Base-by-base conservation (phyloP, 2,113 vertebrate genomes). In the Chaetura pelagica region DNA sequence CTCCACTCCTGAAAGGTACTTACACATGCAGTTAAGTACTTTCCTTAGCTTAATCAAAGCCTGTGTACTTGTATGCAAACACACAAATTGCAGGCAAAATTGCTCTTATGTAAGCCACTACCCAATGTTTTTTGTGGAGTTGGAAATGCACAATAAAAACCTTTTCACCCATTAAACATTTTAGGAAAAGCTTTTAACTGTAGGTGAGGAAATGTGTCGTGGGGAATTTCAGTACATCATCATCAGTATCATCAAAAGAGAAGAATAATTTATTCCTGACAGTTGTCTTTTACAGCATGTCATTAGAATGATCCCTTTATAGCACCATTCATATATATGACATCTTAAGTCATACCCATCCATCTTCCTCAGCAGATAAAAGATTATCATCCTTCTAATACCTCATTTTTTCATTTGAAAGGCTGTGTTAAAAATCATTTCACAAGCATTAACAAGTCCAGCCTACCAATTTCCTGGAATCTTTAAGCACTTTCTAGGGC, bases 191-290 rank as follows among this genome's bases (percentile, higher is more conserved):
- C 66, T 89, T 94, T 71, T 96, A 64, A 79, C 78, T 86, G 89
- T 59, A 73, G 52, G n/a, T 48, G 55, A 91, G 58, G 55, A 93
- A 95, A 83, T 52, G 42, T 69, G 30, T 87, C 13, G 9, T 63
- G 49, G 27, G 52, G n/a, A 94, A 94, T 93, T 79, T 94, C 55
- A 95, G 79, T 77, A 87, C 9, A 34, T 94, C 96, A 80, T 82
- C 90, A 94, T 95, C 82, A 88, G 78, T 93, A 95, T 77, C 79
- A 95, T 92, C 93, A 96, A 73, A 95, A 95, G 66, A 90, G 62
- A 98, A 97, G 63, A 94, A 80, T 93, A 96, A 98, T 97, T 95
- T 96, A 96, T 81, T 98, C 87, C 92, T 97, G 97, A 96, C 97
- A 97, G 87, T 73, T 94, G 92, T 95, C 90, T 98, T 97, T 78